Evolutionary conservation across 2,888 invertebrate species (phyloP).

Genomic region (Tenodera sinensis): DNA sequence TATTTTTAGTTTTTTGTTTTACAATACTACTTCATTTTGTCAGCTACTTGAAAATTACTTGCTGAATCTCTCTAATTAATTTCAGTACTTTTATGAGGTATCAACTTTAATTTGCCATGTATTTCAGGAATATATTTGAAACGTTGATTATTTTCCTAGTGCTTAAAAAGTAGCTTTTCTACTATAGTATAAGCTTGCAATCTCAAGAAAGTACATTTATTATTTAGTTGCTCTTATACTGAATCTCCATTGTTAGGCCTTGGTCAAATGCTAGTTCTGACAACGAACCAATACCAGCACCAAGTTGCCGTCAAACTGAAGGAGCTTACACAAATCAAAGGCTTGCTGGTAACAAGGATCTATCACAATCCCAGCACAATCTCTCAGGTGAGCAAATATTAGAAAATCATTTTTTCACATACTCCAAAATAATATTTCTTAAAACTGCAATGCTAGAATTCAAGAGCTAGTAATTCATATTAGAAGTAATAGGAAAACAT

Average conservation of each 20-base stretch:
- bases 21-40: neutral
- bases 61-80: neutral
- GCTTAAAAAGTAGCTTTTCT: neutral
- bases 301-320: conserved; percentile 7
- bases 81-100: neutral
- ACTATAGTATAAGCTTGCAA: neutral
- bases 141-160: neutral
- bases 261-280: conserved; percentile 21
- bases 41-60: neutral
- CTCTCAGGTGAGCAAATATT: conserved; percentile 26
- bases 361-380: conserved; percentile 31
- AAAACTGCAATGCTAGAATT: too few relatives aligned
- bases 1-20: neutral
- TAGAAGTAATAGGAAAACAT: neutral
- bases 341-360: conserved; percentile 29
- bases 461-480: neutral
- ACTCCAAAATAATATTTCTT: neutral
- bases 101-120: conserved; percentile 16
- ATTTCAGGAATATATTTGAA: neutral
- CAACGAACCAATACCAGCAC: conserved; percentile 17
- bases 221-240: neutral
- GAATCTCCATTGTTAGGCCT: conserved; percentile 11
- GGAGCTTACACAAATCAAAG: conserved; percentile 22
- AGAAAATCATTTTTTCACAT: neutral
- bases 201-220: neutral